Base-by-base conservation (phyloP, 53 echinoderm and acorn worm species). In the Holothuria leucospilota region DNA sequence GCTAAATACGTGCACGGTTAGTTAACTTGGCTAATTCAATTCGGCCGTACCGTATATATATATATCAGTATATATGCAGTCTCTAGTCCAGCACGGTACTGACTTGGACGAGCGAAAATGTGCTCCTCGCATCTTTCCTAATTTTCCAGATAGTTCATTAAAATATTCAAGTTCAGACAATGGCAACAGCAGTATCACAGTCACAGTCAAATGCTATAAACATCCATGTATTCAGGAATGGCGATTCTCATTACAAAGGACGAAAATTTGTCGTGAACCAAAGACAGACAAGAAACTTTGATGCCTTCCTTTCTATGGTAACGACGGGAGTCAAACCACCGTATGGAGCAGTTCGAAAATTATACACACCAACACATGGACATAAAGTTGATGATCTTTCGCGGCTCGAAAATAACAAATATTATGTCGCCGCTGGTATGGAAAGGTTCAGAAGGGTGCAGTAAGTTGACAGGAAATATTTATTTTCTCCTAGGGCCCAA, bases 221-320 rank as follows among this genome's bases (percentile, higher is more conserved):
- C 82, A 90, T 98, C 9, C 92, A 85, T 68, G 93, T 98, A 14
- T 98, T 88, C 85, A 86, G 87, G 85, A 98, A 98, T 90, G 98
- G 98, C 59, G 98, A 98, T 75, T 88, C 88, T 27, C 87, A 90
- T 88, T 98, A 91, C 81, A 69, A 89, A 63, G 83, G 92, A 23
- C 91, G 87, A 72, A 88, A 88, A 84, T 90, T 95, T 93, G 90
- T 95, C 30, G 88, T 98, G 62, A 98, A 93, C 86, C 88, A 67
- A 14, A 91, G 88, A 46, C 92, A 94, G 64, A 92, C 91, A 8
- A 89, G 91, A 82, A 92, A 94, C 69, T 90, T 94, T 86, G 98
- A 95, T 59, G 62, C 95, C 4, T 98, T 98, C 64, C 93, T 98
- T 8, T 91, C 93, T 71, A 86, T 89, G 84, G 77, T 98, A 46